Conservation (phyloP, 2,888 invertebrate species). For the Ganaspis brasiliensis region DNA sequence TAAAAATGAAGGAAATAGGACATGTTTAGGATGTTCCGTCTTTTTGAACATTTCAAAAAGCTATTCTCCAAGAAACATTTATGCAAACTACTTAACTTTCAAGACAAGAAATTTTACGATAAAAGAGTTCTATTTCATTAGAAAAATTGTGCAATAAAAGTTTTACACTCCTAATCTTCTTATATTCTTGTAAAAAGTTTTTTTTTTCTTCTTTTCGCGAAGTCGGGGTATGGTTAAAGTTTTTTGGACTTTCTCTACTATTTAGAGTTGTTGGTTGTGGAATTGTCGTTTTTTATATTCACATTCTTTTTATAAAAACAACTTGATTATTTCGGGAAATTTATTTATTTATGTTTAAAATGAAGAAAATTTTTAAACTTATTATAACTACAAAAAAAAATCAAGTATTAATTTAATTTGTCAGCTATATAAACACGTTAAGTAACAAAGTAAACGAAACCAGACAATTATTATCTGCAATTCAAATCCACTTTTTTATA, state of each 20-base stretch:
- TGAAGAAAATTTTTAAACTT: too few species aligned
- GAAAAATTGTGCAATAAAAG: conserved; percentile 5
- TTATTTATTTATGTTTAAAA: too few species aligned
- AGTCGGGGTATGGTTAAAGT: background rate
- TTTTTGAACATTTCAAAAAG: background rate
- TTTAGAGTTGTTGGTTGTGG: background rate
- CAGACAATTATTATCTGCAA: background rate
- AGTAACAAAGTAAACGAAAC: background rate
- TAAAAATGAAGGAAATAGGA: background rate
- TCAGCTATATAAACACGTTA: too few species aligned
- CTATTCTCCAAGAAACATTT: background rate
- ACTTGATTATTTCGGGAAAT: too few species aligned
- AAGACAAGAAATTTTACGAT: background rate
- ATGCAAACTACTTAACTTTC: background rate
- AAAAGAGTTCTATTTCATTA: conserved; percentile 12
- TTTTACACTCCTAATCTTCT: conserved; percentile 1
- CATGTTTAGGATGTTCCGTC: background rate
- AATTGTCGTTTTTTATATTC: background rate
- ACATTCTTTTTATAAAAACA: background rate
- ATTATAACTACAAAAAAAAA: too few species aligned
- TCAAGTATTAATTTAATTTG: too few species aligned
- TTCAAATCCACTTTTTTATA: background rate
- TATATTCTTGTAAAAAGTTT: background rate
- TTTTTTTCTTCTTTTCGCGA: background rate
- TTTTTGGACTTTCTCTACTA: background rate